Percentiles rank a stretch among this genome's conserved stretches.
These are phyloP conservation scores for Taxidea taxus DNA, from an alignment of 2,113 vertebrate species.

Conservation along the genomic window DNA sequence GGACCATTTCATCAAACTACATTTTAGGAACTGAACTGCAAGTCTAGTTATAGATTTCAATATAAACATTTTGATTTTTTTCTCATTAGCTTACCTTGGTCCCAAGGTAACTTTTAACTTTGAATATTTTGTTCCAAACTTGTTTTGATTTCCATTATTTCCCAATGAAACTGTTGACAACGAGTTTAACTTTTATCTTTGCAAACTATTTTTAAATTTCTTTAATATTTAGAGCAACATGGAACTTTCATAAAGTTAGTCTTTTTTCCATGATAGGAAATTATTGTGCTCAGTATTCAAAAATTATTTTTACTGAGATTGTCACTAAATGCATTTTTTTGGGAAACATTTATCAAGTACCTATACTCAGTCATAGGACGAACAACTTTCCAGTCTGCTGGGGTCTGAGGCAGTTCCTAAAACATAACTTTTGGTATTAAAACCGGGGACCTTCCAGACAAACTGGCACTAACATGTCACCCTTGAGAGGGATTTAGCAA, in stretches of 20 bases:
- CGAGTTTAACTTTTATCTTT: background rate
- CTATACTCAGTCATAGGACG: background rate
- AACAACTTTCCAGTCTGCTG: background rate
- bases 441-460: background rate
- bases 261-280: background rate
- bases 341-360: background rate
- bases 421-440: background rate
- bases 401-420: too few relatives aligned
- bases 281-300: background rate
- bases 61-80: background rate
- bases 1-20: background rate
- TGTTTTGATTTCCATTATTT: background rate
- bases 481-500: background rate
- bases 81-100: background rate
- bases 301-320: background rate
- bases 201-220: background rate
- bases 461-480: background rate
- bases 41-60: background rate
- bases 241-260: background rate
- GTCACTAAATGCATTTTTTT: background rate
- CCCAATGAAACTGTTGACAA: background rate
- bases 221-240: background rate
- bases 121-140: background rate
- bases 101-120: background rate
- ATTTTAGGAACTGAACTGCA: conserved; percentile 13